A percentile compares a stretch with the other conserved stretches of the same genome.
Evolutionary conservation across 2,888 invertebrate genomes (phyloP).

Genomic region (Polyommatus iphigenia): DNA sequence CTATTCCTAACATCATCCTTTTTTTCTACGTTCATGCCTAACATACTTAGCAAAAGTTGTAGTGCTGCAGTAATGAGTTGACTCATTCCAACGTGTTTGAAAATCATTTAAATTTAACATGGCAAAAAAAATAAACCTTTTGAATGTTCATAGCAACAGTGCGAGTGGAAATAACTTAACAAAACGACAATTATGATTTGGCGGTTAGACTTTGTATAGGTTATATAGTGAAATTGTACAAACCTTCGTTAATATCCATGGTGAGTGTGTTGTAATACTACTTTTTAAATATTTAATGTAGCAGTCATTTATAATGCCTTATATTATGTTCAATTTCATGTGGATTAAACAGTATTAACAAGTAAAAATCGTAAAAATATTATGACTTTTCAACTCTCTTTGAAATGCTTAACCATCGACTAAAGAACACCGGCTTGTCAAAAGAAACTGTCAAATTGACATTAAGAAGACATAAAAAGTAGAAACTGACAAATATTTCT

Average conservation of each 20-base stretch:
- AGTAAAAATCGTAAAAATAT: background rate
- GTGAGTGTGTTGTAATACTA: conserved; percentile 31
- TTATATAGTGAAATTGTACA: conserved; percentile 44
- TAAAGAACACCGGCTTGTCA: background rate
- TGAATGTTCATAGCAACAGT: background rate
- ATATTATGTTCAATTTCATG: background rate
- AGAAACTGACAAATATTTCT: too few species aligned
- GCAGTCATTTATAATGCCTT: conserved; percentile 17
- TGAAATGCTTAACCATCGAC: conserved; percentile 1
- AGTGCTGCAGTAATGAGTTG: too few species aligned
- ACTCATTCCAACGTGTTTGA: too few species aligned
- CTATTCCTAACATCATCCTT: too few species aligned
- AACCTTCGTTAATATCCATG: conserved; percentile 73
- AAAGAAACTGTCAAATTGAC: conserved; percentile 1
- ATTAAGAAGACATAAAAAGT: background rate
- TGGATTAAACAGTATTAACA: background rate
- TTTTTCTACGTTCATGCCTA: too few species aligned
- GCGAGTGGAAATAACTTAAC: background rate
- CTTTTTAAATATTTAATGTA: conserved; percentile 29
- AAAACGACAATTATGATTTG: conserved; percentile 1
- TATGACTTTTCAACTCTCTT: background rate
- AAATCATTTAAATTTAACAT: background rate
- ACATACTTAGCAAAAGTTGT: too few species aligned
- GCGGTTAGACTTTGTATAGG: conserved; percentile 39
- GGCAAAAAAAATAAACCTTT: background rate